Conservation (phyloP, 1,140 invertebrate genomes). For the Anagrus nilaparvatae region DNA sequence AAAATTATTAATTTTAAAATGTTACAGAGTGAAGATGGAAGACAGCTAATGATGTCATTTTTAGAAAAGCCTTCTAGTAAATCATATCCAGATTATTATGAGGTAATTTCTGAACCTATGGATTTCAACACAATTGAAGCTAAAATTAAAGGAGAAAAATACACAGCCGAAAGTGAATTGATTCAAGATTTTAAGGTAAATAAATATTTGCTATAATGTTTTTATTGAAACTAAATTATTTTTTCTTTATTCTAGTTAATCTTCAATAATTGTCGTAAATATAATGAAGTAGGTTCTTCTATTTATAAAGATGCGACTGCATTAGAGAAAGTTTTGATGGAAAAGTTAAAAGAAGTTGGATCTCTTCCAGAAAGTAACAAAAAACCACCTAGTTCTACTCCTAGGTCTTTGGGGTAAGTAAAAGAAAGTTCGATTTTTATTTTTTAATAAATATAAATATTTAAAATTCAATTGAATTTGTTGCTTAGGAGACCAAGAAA, state of each 20-base stretch:
- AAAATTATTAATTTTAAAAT: constrained; percentile 1
- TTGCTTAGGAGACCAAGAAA: constrained; percentile 40
- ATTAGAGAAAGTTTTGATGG: constrained; percentile 74
- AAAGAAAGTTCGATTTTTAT: constrained; percentile 14
- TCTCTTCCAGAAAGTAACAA: constrained; percentile 35
- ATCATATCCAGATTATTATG: constrained; percentile 92
- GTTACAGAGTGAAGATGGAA: constrained; percentile 61
- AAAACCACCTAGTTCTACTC: constrained; percentile 32
- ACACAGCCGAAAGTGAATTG: constrained; percentile 54
- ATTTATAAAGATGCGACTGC: constrained; percentile 91
- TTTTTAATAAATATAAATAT: constrained; percentile 7
- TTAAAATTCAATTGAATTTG: constrained; percentile 11
- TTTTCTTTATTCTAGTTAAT: constrained; percentile 42
- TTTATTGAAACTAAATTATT: not conserved
- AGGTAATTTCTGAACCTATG: constrained; percentile 87
- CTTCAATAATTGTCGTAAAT: constrained; percentile 92
- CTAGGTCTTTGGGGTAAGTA: constrained; percentile 35
- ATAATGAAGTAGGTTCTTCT: constrained; percentile 91
- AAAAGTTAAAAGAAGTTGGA: constrained; percentile 71
- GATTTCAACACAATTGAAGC: constrained; percentile 89
- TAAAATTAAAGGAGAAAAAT: constrained; percentile 71
- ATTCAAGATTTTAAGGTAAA: constrained; percentile 57
- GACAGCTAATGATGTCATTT: constrained; percentile 83
- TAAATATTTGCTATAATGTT: constrained; percentile 1
- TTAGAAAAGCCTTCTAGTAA: constrained; percentile 95